Evolutionary conservation across 2,888 invertebrate genomes (phyloP).

Genomic region (Watsonalla cultraria): DNA sequence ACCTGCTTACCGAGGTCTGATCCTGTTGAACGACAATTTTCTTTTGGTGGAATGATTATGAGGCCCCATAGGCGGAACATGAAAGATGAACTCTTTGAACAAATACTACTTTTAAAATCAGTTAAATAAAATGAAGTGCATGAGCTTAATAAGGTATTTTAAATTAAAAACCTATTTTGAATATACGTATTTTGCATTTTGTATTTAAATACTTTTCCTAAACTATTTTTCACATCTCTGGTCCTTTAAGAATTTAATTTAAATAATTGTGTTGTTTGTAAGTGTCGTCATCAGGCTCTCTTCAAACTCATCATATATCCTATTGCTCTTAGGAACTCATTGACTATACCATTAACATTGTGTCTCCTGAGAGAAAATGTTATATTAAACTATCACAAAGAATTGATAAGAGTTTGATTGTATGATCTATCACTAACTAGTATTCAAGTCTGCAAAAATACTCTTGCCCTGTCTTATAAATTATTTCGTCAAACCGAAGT

Average conservation of each 20-base stretch:
- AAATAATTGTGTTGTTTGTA: no score
- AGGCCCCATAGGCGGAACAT: constrained; percentile 14
- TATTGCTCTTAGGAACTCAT: no score
- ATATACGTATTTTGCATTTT: constrained; percentile 1
- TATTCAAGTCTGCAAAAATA: no score
- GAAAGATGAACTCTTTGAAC: constrained; percentile 10
- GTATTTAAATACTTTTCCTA: constrained; percentile 2
- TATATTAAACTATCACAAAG: no score
- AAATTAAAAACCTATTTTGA: constrained; percentile 1
- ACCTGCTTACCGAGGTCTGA: constrained; percentile 18
- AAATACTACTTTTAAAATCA: constrained; percentile 6
- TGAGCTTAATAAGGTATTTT: constrained; percentile 4
- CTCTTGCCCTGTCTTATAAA: no score
- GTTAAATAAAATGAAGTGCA: background rate
- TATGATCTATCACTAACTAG: no score
- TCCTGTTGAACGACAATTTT: constrained; percentile 18
- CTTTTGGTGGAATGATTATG: constrained; percentile 15
- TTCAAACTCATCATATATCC: no score
- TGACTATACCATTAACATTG: no score
- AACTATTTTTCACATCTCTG: constrained; percentile 5
- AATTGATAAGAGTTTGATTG: no score
- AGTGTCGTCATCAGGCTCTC: no score
- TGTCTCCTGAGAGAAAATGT: no score
- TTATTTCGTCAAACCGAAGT: background rate
- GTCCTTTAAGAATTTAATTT: no score